phyloP scores from a whole-genome alignment of 2,113 vertebrate genomes.

The Pteruthius melanotis region DNA sequence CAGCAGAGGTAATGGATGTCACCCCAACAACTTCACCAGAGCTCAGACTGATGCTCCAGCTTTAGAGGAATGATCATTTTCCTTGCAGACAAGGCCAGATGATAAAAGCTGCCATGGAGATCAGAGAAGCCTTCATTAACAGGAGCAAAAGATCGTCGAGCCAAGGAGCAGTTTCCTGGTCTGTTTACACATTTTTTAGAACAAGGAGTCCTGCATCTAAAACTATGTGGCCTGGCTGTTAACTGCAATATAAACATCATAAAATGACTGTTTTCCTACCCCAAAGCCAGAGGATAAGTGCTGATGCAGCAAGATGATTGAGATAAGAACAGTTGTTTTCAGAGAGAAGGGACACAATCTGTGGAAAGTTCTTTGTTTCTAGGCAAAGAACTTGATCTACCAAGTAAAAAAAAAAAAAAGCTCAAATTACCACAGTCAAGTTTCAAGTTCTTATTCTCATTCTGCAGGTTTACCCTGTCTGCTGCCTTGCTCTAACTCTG shows the following conservation, averaged over 20 bases:
- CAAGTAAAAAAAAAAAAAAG: background rate
- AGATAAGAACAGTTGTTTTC: background rate
- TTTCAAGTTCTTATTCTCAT: background rate
- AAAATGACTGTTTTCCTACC: background rate
- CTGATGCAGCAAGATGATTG: background rate
- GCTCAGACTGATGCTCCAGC: background rate
- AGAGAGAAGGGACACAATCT: background rate
- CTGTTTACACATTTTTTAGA: background rate
- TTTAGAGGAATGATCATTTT: background rate
- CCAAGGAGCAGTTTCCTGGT: background rate
- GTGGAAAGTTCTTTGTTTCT: background rate
- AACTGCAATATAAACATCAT: background rate
- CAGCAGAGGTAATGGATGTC: background rate
- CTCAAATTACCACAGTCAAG: background rate
- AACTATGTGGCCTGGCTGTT: background rate
- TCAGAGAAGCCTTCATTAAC: background rate
- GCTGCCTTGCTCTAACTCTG: background rate
- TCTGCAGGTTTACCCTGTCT: background rate
- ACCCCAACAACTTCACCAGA: background rate
- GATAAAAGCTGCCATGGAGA: background rate
- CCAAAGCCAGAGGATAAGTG: background rate
- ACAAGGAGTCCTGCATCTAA: background rate
- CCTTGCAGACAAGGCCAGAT: background rate
- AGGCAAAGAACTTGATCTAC: background rate
- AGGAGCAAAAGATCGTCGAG: rapidly evolving